Evolutionary conservation across 2,113 vertebrate genomes (phyloP), one percentile per base, ranked within the genome.

Genomic region (Hymenochirus boettgeri): DNA sequence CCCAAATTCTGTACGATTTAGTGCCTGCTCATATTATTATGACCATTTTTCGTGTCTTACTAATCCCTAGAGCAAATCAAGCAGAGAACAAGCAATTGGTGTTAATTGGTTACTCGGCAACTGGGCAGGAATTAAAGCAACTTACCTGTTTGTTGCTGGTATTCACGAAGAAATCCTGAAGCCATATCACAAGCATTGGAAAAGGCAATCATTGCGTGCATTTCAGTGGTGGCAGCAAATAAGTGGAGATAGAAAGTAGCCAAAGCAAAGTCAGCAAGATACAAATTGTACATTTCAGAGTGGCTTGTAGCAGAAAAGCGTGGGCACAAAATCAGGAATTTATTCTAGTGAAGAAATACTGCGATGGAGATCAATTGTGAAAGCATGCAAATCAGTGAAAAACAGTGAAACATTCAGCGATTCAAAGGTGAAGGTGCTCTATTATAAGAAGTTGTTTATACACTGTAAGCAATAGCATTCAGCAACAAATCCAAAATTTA

Each of bases 131-230:
- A 57, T 50, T 57, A 75, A 73, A 60, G 60, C 64, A 1, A 85
- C 96, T 96, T 90, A 99, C 96, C 96, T 98, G 96, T 84, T 93
- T 96, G 89, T 82, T 92, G 92, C 90, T 93, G 93, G 83, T 92
- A 90, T 91, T 93, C 90, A 91, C 85, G 91, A 94, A 96, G 94
- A 98, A 96, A 90, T 99, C 96, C 96, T 99, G 92, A 76, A 86
- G 91, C 91, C 91, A 93, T 82, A 91, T 92, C 88, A 88, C 93
- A 94, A 90, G 95, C 94, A 91, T 91, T 91, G 87, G 87, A 95
- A 89, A 96, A 88, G 88, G 79, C 74, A 87, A 82, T 72, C 54
- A 69, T 92, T 81, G 90, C 89, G 85, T 82, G 89, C 90, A 87
- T 83, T 92, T 91, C 90, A 80, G 90, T 91, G 85, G 87, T 73